A percentile compares a stretch with the other conserved stretches of the same genome.
phyloP scores from a whole-genome alignment of 2,113 vertebrate species.

The Caloenas nicobarica region DNA sequence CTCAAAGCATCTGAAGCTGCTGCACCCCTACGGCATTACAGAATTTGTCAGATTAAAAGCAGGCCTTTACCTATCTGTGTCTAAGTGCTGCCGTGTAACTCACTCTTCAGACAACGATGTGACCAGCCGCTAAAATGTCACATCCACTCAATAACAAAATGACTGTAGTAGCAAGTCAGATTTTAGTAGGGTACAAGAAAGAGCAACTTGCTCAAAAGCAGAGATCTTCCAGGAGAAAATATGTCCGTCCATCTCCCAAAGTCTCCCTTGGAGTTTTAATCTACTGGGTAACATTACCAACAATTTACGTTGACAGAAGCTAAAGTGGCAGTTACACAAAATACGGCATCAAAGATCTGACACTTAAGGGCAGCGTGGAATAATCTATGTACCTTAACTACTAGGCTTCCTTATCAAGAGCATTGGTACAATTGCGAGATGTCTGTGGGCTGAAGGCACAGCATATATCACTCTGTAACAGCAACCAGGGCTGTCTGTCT shows the following conservation, averaged over 20 bases:
- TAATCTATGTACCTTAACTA: neutral
- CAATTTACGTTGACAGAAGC: constrained; percentile 21
- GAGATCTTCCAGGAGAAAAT: constrained; percentile 8
- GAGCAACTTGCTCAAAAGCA: neutral
- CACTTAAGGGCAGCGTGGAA: neutral
- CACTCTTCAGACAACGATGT: neutral
- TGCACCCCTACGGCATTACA: neutral
- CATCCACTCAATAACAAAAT: neutral
- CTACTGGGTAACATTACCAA: neutral
- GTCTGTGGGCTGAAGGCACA: neutral
- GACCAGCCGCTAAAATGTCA: neutral
- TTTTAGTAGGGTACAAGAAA: neutral
- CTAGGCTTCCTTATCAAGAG: neutral
- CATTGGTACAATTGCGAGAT: neutral
- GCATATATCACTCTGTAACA: neutral
- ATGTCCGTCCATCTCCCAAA: neutral
- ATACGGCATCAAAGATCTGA: neutral
- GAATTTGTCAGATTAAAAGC: neutral
- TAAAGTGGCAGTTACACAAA: constrained; percentile 18
- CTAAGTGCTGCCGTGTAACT: neutral
- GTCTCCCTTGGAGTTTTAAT: neutral
- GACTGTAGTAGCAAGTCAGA: neutral
- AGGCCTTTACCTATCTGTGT: neutral
- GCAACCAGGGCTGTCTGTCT: constrained; percentile 3
- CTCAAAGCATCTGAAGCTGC: neutral